Conservation (phyloP, 2,797 vertebrate genomes). For the Pogoniulus pusillus region DNA sequence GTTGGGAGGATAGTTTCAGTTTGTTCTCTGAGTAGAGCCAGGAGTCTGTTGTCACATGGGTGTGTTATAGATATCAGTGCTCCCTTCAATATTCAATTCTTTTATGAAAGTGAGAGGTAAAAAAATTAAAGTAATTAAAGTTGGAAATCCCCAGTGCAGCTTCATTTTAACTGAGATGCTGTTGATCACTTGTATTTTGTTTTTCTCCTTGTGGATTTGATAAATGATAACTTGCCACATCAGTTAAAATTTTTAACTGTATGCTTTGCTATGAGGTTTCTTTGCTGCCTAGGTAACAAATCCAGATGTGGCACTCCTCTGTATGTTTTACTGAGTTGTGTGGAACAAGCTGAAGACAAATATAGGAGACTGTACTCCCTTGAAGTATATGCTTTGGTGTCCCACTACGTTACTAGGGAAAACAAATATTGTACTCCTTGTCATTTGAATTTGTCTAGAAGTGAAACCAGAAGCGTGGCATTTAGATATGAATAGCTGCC, state of each 20-base stretch:
- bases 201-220: slow-evolving; percentile 7
- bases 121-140: neutral
- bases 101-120: neutral
- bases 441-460: slow-evolving; percentile 41
- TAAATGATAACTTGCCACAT: neutral
- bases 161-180: neutral
- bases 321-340: slow-evolving; percentile 51
- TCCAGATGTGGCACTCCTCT: slow-evolving; percentile 63
- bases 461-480: slow-evolving; percentile 24
- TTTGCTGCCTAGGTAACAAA: slow-evolving; percentile 65
- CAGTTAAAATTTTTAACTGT: slow-evolving; percentile 13
- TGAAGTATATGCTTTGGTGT: slow-evolving; percentile 1
- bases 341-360: slow-evolving; percentile 32
- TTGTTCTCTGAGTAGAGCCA: neutral
- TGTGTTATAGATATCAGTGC: neutral
- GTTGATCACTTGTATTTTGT: neutral
- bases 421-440: slow-evolving; percentile 41
- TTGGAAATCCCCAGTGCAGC: neutral
- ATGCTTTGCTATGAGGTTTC: slow-evolving; percentile 29
- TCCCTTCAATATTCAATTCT: neutral
- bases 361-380: neutral
- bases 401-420: slow-evolving; percentile 32
- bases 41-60: neutral
- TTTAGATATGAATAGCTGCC: slow-evolving; percentile 7
- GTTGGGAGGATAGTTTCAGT: neutral